Percentiles rank a stretch among this genome's conserved stretches.
These are phyloP conservation scores for Asteroscopus sphinx DNA, from an alignment of 2,888 invertebrate species.

Conservation along the genomic window DNA sequence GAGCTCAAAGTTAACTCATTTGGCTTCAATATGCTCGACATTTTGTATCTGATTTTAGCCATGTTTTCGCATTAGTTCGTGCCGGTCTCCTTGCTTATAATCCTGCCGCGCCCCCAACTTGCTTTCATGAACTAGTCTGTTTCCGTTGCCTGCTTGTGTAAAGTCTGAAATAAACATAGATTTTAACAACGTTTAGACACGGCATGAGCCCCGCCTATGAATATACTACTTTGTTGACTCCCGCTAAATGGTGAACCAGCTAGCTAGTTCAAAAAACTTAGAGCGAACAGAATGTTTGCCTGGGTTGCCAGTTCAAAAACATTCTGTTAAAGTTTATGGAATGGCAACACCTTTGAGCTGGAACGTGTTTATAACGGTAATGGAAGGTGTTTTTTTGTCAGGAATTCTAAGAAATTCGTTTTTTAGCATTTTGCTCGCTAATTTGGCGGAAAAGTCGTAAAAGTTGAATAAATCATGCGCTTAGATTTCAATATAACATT, in stretches of 20 bases:
- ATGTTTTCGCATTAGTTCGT: slow-evolving; percentile 1
- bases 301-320: too few species aligned
- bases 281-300: slow-evolving; percentile 3
- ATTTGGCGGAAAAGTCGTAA: slow-evolving; percentile 10
- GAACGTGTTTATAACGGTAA: slow-evolving; percentile 3
- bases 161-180: slow-evolving; percentile 54
- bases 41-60: too few species aligned
- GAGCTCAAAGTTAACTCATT: too few species aligned
- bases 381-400: slow-evolving; percentile 2
- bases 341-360: slow-evolving; percentile 29
- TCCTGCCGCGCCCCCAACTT: slow-evolving; percentile 40
- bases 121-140: slow-evolving; percentile 40
- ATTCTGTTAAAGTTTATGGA: too few species aligned
- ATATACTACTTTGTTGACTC: slow-evolving; percentile 44
- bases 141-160: slow-evolving; percentile 45
- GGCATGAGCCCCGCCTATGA: slow-evolving; percentile 45
- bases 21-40: too few species aligned
- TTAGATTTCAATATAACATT: neutral
- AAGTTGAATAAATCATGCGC: neutral
- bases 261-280: slow-evolving; percentile 24
- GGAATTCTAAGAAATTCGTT: neutral
- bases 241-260: slow-evolving; percentile 16
- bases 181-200: slow-evolving; percentile 56
- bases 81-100: slow-evolving; percentile 31
- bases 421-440: neutral